A percentile compares a stretch with the other conserved stretches of the same genome.
Evolutionary conservation across 2,797 vertebrate genomes (phyloP).

Genomic region (Xiphophorus birchmanni): DNA sequence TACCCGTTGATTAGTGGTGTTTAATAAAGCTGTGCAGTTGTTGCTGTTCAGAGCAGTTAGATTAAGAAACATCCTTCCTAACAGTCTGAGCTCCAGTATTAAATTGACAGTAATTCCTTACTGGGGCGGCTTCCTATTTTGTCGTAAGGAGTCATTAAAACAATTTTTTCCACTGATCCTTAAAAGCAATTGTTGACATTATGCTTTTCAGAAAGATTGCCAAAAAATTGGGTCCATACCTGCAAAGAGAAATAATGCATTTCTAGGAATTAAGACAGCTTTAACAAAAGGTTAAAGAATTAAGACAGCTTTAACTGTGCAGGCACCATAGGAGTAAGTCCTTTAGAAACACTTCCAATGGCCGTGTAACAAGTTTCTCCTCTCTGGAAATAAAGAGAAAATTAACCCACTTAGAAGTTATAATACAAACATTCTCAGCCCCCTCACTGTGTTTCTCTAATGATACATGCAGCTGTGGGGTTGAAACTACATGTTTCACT

Average conservation of each 20-base stretch:
- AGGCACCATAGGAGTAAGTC: background rate
- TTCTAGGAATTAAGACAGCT: background rate
- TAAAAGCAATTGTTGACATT: conserved; percentile 31
- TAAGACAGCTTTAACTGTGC: background rate
- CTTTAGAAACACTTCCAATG: background rate
- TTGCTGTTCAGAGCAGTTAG: conserved; percentile 31
- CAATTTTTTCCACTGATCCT: conserved; percentile 25
- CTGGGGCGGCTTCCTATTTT: conserved; percentile 18
- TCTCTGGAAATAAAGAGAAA: conserved; percentile 15
- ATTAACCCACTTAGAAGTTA: background rate
- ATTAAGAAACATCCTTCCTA: conserved; percentile 48
- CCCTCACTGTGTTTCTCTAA: background rate
- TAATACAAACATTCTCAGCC: background rate
- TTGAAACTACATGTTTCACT: conserved; percentile 18
- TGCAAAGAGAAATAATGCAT: conserved; percentile 10
- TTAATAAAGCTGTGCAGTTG: conserved; percentile 56
- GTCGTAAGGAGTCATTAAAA: background rate
- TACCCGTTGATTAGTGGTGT: conserved; percentile 46
- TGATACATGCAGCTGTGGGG: conserved; percentile 5
- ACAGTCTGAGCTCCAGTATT: conserved; percentile 27
- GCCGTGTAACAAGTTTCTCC: background rate
- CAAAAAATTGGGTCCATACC: conserved; percentile 10
- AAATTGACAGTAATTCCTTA: conserved; percentile 55
- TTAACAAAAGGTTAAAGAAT: conserved; percentile 1
- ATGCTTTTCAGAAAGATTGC: conserved; percentile 35